Conservation (phyloP, 2,113 vertebrate genomes). For the Mohoua ochrocephala region DNA sequence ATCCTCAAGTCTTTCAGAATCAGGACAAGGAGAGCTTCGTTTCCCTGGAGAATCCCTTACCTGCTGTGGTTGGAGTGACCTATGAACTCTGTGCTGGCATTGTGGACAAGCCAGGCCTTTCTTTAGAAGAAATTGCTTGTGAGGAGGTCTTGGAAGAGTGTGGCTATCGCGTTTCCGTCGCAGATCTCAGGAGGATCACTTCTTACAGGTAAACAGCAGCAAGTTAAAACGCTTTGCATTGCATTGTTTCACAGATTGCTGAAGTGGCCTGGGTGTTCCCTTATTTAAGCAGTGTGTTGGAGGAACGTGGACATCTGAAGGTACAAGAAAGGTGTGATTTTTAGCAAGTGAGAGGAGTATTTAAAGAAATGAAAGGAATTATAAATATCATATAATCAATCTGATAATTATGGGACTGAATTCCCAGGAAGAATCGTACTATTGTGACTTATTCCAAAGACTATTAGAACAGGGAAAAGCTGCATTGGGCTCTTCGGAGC, state of each 20-base stretch:
- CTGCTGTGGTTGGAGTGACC: constrained; percentile 79
- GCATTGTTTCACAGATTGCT: neutral
- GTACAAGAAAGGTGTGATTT: neutral
- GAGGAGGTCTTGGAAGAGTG: constrained; percentile 90
- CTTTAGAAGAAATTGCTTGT: constrained; percentile 86
- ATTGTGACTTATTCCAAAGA: neutral
- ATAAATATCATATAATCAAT: neutral
- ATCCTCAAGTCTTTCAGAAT: constrained; percentile 64
- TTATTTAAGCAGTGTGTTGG: neutral
- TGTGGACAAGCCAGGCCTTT: constrained; percentile 86
- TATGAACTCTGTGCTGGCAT: constrained; percentile 92
- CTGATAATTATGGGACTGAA: neutral
- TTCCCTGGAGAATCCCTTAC: constrained; percentile 59
- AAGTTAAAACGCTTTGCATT: neutral
- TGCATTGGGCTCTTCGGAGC: neutral
- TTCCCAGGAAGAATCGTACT: neutral
- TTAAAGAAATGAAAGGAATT: neutral
- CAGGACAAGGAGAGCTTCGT: constrained; percentile 22
- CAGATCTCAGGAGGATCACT: constrained; percentile 80
- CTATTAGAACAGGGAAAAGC: neutral
- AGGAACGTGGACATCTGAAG: neutral
- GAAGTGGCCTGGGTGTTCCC: neutral
- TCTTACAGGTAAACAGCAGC: constrained; percentile 81
- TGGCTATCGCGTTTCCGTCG: constrained; percentile 78
- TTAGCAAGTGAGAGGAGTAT: neutral